A percentile compares a stretch with the other conserved stretches of the same genome.
Evolutionary conservation across 2,888 invertebrate species (phyloP).

Genomic region (Rotaria socialis): DNA sequence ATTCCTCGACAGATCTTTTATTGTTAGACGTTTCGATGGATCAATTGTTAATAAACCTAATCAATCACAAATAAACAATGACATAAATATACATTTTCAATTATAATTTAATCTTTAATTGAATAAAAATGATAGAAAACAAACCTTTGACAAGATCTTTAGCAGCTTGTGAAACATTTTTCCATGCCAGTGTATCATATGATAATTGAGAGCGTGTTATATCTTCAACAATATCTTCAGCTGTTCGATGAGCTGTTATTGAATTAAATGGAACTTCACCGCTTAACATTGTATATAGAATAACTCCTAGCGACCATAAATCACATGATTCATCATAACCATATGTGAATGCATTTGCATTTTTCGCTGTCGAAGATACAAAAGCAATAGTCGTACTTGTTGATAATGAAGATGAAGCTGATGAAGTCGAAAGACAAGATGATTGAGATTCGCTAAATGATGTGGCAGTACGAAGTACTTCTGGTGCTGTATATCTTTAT

Average conservation of each 20-base stretch:
- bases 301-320: slow-evolving; percentile 89
- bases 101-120: no score
- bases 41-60: slow-evolving; percentile 74
- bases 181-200: slow-evolving; percentile 66
- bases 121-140: background rate
- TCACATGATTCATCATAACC: slow-evolving; percentile 85
- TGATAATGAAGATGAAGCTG: background rate
- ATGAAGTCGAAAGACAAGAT: background rate
- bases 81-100: no score
- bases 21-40: slow-evolving; percentile 69
- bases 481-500: slow-evolving; percentile 75
- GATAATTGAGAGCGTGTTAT: slow-evolving; percentile 75
- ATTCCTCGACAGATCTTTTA: slow-evolving; percentile 68
- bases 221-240: slow-evolving; percentile 71
- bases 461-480: slow-evolving; percentile 71
- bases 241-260: slow-evolving; percentile 69
- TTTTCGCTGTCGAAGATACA: background rate
- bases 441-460: slow-evolving; percentile 27
- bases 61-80: background rate
- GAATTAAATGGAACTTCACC: slow-evolving; percentile 80
- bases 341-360: slow-evolving; percentile 46
- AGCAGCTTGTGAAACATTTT: slow-evolving; percentile 7
- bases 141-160: slow-evolving; percentile 34
- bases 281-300: slow-evolving; percentile 78
- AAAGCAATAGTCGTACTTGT: background rate